Conservation (phyloP, 92 coral and sea anemone species). For the Pocillopora grandis region DNA sequence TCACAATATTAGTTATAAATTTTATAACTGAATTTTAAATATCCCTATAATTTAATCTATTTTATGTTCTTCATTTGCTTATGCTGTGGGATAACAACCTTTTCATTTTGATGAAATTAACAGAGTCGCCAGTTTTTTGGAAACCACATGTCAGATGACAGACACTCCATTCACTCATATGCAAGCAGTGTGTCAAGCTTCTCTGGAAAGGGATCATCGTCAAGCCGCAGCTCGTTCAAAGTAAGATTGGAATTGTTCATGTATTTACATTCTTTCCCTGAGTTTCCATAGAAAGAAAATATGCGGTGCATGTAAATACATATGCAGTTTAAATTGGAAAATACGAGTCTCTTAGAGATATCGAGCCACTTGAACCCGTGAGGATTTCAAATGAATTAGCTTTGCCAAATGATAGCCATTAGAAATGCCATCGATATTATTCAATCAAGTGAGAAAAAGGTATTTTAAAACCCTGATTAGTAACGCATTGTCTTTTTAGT, state of each 20-base stretch:
- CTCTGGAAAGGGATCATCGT: slow-evolving; percentile 72
- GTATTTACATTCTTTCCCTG: neutral
- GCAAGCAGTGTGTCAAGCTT: slow-evolving; percentile 78
- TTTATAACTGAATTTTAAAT: neutral
- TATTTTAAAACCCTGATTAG: no score
- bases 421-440: no score
- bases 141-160: slow-evolving; percentile 56
- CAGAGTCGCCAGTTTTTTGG: slow-evolving; percentile 55
- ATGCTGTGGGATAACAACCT: neutral
- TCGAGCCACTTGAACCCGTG: no score
- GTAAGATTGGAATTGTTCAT: slow-evolving; percentile 25
- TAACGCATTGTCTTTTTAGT: neutral
- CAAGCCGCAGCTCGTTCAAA: slow-evolving; percentile 78
- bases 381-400: no score
- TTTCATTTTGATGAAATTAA: neutral
- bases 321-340: no score
- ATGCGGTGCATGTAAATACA: no score
- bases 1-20: neutral
- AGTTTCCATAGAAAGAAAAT: no score
- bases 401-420: no score
- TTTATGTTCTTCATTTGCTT: neutral
- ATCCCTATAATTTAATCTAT: neutral
- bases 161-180: slow-evolving; percentile 72
- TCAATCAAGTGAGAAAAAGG: no score
- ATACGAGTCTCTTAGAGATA: no score